Evolutionary conservation across 2,888 invertebrate genomes (phyloP).

Genomic region (Aethes cnicana): DNA sequence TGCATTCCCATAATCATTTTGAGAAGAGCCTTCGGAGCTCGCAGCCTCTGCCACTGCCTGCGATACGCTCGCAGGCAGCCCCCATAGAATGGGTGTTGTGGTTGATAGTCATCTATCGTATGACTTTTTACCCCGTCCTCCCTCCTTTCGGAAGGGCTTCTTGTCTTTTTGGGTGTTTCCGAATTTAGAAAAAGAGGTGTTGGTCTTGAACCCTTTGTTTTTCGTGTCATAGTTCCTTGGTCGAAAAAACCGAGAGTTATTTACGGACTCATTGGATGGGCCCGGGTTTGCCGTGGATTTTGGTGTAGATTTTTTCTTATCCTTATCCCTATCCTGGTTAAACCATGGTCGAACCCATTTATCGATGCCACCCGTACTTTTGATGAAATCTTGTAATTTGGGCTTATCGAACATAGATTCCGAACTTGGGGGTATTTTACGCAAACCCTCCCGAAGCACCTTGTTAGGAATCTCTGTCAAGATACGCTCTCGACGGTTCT

Average conservation of each 20-base stretch:
- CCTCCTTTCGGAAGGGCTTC: neutral
- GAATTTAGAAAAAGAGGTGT: no score
- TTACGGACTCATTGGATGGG: neutral
- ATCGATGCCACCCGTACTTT: no score
- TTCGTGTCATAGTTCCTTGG: no score
- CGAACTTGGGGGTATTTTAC: conserved; percentile 28
- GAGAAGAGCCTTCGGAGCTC: conserved; percentile 28
- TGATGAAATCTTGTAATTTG: no score
- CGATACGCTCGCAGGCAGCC: conserved; percentile 30
- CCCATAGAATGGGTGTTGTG: conserved; percentile 7
- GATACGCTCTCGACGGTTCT: conserved; percentile 31
- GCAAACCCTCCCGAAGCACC: conserved; percentile 25
- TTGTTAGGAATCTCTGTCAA: conserved; percentile 20
- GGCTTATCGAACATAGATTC: neutral
- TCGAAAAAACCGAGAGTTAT: neutral
- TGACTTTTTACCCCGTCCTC: neutral
- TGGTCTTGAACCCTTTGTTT: no score
- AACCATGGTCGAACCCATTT: neutral
- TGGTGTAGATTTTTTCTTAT: neutral
- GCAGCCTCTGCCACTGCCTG: conserved; percentile 23
- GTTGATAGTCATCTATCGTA: conserved; percentile 3
- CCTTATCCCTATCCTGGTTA: neutral
- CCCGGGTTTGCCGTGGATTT: neutral
- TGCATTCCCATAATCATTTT: conserved; percentile 23
- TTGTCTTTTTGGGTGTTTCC: no score